Base-by-base conservation (phyloP, 2,113 vertebrate genomes). In the Taxidea taxus region DNA sequence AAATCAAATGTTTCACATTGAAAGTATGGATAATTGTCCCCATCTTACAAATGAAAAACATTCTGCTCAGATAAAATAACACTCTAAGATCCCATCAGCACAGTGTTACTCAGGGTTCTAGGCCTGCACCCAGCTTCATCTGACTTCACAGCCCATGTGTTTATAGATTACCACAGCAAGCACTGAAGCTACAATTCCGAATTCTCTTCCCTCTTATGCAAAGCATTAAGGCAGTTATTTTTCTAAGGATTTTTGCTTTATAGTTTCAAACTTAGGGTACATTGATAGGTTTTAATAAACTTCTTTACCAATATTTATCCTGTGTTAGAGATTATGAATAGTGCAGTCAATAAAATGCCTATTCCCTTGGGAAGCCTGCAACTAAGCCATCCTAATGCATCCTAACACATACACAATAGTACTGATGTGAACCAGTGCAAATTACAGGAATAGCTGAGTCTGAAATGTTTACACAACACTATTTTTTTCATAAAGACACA, bases 371-470 rank as follows among this genome's bases (percentile, higher is more conserved):
- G 6, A 7, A 82, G 21, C 2, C 89, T 89, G 2, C 18, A 86
- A 62, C 21, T 0, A 21, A 47, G 39, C 0, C 2, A 14, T 31
- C 6, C 49, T 31, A 31, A 75, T 1, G 15, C 1, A 23, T 47
- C 34, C 23, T 42, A 42, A 75, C 3, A 25, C 15, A 3, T 87
- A 20, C 6, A 90, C 14, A 39, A 16, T 4, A 42, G 2, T 44
- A 49, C n/a, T 20, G 3, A 27, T 49, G 10, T 47, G 34, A 16
- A 9, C 4, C 21, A 56, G 11, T 13, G 13, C 1, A 47, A 27
- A 75, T 44, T 13, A 81, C 1, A 80, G 7, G 21, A 82, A 49
- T 7, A 81, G 1, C 2, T 29, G 1, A 21, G 6, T 62, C 34
- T 85, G 42, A 81, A 84, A 25, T 75, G 27, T 54, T 37, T 51